Base-by-base conservation (phyloP, 2,113 vertebrate genomes). In the Hiodon tergisus region DNA sequence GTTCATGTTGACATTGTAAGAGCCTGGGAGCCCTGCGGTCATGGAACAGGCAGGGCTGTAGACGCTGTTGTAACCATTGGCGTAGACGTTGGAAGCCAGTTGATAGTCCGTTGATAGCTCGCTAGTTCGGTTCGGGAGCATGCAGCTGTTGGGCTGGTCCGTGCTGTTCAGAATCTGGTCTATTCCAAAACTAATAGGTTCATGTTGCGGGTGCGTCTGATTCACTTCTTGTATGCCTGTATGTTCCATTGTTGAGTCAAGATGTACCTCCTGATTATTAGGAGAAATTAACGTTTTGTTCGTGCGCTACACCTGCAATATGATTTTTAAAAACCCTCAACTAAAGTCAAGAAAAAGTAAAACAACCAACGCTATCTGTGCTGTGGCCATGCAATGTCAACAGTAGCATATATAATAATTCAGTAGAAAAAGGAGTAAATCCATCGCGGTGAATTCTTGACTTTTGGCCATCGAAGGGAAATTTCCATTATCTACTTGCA, bases 171-270 rank as follows among this genome's bases (percentile, higher is more conserved):
- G 88, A 83, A 97, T 96, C 88, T 95, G 95, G 76, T 97, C 95
- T 78, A 96, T 96, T 59, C 95, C 94, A 78, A 97, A 96, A 86
- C 93, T 93, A 86, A 95, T 95, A 81, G 94, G 93, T 62, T 95
- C 93, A 77, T 94, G 94, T 78, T 92, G 91, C 78, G 88, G 89
- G 85, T 92, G 87, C 78, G 93, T 91, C 74, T 90, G 90, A 87
- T 89, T 88, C 88, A 90, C 92, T 80, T 90, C 90, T 81, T 89
- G 92, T 83, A 96, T 93, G 16, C 89, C 93, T 31, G 90, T 89
- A 75, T 91, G 91, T 83, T 97, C 95, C 95, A 96, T 92, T 60
- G 78, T 77, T 17, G 76, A 81, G 31, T 31, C 31, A 31, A 31
- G 31, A 31, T 31, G 31, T 67, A 65, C 72, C 62, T 63, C 59